phyloP scores from a whole-genome alignment of 2,113 vertebrate genomes.

The Oxyruncus cristatus region DNA sequence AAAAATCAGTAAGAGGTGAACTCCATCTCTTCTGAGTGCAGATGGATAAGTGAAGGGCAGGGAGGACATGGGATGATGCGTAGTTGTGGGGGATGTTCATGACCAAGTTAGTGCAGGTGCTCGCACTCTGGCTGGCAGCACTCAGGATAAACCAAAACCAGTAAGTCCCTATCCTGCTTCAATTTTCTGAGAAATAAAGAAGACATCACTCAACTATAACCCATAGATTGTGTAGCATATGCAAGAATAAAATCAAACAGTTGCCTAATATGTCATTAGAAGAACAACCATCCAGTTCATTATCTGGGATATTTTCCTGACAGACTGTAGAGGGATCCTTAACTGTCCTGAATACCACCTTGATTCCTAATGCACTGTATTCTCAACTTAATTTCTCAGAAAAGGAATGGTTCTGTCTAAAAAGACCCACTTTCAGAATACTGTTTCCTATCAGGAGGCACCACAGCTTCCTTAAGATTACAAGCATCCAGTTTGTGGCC shows the following conservation, averaged over 20 bases:
- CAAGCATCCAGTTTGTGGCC: neutral
- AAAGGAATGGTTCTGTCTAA: neutral
- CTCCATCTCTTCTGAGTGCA: neutral
- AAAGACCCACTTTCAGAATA: neutral
- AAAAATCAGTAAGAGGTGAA: neutral
- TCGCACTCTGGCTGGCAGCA: neutral
- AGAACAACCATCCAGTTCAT: neutral
- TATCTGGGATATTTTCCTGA: neutral
- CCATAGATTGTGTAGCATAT: neutral
- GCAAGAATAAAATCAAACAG: neutral
- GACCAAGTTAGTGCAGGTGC: neutral
- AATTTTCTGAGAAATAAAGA: neutral
- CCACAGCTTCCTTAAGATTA: neutral
- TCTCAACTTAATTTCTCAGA: neutral
- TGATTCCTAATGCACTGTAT: neutral
- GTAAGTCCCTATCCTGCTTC: neutral
- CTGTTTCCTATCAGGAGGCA: neutral
- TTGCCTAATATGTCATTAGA: neutral
- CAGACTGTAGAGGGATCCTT: neutral
- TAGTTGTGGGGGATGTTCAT: neutral
- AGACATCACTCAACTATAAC: neutral
- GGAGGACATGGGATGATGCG: neutral
- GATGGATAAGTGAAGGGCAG: neutral
- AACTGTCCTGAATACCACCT: neutral
- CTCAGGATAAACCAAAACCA: neutral